Evolutionary conservation across 37 sponge, comb jelly and placozoan species (phyloP).

Genomic region (Mnemiopsis leidyi): DNA sequence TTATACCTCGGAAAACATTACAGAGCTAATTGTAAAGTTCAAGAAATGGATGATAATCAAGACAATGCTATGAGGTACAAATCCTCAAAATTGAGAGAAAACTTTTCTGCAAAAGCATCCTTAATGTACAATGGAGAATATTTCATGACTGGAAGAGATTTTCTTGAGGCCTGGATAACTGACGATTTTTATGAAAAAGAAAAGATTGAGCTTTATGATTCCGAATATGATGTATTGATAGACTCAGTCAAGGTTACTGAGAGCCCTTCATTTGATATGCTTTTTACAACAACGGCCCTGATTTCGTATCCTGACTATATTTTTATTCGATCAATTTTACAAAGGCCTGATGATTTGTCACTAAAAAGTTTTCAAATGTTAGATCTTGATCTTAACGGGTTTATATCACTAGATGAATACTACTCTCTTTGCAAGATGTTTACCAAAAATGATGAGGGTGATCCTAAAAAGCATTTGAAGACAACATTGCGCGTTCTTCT

Average conservation of each 20-base stretch:
- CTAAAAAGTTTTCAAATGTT: constrained; percentile 40
- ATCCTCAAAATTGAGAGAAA: background rate
- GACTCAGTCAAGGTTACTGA: background rate
- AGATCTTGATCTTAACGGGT: constrained; percentile 4
- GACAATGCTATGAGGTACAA: background rate
- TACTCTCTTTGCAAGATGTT: background rate
- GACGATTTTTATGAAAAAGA: constrained; percentile 39
- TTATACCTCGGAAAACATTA: background rate
- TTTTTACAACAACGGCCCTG: constrained; percentile 7
- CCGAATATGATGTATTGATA: constrained; percentile 4
- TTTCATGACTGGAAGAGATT: constrained; percentile 57
- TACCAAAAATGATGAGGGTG: constrained; percentile 40
- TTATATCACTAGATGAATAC: background rate
- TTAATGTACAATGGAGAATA: constrained; percentile 7
- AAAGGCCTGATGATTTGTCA: constrained; percentile 36
- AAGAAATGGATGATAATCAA: background rate
- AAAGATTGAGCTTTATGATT: constrained; percentile 43
- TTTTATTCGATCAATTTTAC: background rate
- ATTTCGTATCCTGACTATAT: constrained; percentile 49
- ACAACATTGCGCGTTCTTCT: constrained; percentile 4
- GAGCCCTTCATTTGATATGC: background rate
- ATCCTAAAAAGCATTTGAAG: background rate
- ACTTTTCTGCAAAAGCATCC: constrained; percentile 9
- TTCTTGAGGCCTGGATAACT: constrained; percentile 9
- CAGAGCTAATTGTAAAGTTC: background rate